phyloP scores from a whole-genome alignment of 53 echinoderm and acorn worm genomes.

The Stichopus horrens region DNA sequence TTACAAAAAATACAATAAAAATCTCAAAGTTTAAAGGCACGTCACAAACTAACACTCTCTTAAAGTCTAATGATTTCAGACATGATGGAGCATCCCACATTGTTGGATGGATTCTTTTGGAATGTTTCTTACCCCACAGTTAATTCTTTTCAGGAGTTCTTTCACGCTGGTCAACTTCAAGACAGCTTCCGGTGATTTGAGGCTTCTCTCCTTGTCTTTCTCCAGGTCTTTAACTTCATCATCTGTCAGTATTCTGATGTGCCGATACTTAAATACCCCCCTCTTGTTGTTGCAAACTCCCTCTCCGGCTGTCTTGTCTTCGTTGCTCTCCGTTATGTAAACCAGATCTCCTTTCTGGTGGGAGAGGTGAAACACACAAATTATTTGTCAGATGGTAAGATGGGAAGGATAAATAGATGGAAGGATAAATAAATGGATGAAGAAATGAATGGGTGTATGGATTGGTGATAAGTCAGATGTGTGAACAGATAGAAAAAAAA shows the following conservation, averaged over 20 bases:
- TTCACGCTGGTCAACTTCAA: conserved; percentile 69
- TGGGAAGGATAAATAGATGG: no score
- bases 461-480: no score
- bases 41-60: no score
- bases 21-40: no score
- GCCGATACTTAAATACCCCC: conserved; percentile 90
- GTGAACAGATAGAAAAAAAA: no score
- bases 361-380: background rate
- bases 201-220: conserved; percentile 14
- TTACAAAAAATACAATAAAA: no score
- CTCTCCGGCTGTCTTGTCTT: conserved; percentile 72
- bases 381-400: no score
- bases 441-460: no score
- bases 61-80: no score
- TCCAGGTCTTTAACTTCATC: conserved; percentile 70
- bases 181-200: conserved; percentile 54
- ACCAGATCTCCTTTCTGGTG: conserved; percentile 79
- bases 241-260: conserved; percentile 61
- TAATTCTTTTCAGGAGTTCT: conserved; percentile 75
- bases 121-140: conserved; percentile 68
- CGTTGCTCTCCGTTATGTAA: conserved; percentile 64
- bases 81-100: no score
- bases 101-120: no score
- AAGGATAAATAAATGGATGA: no score
- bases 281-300: conserved; percentile 77